phyloP scores from a whole-genome alignment of 2,113 vertebrate genomes.

The Tretioscincus oriximinensis region DNA sequence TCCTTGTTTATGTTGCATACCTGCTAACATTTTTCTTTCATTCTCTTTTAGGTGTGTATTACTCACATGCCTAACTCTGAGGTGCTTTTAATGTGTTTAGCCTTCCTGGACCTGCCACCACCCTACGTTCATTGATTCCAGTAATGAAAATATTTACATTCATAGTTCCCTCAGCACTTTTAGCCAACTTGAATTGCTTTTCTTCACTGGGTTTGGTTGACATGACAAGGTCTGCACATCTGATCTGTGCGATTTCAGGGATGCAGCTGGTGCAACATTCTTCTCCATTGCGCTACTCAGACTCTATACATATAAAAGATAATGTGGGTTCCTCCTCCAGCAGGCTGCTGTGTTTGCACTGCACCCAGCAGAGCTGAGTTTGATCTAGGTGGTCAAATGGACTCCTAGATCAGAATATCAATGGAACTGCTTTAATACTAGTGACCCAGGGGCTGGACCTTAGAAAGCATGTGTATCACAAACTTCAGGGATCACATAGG shows the following conservation, averaged over 20 bases:
- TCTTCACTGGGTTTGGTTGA: background rate
- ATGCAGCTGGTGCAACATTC: too few relatives aligned
- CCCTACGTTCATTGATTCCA: background rate
- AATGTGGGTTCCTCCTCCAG: background rate
- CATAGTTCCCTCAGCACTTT: background rate
- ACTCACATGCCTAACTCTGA: background rate
- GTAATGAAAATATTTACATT: background rate
- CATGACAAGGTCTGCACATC: background rate
- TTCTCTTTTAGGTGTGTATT: background rate
- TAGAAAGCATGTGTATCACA: too few relatives aligned
- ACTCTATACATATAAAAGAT: background rate
- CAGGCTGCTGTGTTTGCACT: background rate
- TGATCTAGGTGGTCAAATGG: too few relatives aligned
- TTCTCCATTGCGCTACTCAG: background rate
- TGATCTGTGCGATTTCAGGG: background rate
- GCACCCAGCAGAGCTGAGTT: too few relatives aligned
- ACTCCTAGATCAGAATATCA: too few relatives aligned
- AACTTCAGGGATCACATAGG: too few relatives aligned
- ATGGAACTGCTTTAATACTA: too few relatives aligned
- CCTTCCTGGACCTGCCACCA: background rate
- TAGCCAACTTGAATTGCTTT: background rate
- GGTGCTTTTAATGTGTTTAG: constrained; percentile 13
- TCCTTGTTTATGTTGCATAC: constrained; percentile 20
- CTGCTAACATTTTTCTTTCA: constrained; percentile 13
- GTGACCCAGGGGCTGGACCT: too few relatives aligned